Conservation (phyloP, 2,888 invertebrate species). For the Caenorhabditis macrosperma region DNA sequence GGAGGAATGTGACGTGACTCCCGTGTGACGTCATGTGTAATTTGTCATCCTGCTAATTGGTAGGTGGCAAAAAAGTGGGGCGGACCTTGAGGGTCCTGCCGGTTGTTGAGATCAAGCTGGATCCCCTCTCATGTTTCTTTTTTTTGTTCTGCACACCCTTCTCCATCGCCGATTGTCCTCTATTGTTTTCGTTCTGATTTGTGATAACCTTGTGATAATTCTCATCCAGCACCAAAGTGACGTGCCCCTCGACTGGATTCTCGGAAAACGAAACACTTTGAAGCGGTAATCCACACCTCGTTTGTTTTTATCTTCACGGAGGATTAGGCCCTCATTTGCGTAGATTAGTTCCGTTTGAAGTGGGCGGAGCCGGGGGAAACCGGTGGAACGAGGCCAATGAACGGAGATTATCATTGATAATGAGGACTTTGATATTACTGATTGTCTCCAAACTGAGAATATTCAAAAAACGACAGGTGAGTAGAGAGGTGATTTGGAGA, state of each 20-base stretch:
- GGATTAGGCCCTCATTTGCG: not conserved
- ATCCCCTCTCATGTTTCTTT: not conserved
- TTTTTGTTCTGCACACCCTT: not conserved
- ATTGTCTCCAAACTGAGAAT: constrained; percentile 6
- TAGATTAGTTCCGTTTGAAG: not conserved
- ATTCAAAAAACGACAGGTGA: constrained; percentile 13
- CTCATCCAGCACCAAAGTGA: not conserved
- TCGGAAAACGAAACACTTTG: constrained; percentile 14
- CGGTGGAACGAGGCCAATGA: not conserved
- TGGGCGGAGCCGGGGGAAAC: constrained; percentile 4
- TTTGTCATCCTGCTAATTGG: constrained; percentile 54
- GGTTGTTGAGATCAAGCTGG: not conserved
- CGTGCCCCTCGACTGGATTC: constrained; percentile 11
- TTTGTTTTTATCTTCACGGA: constrained; percentile 20
- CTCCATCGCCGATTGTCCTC: not conserved
- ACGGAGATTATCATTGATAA: not conserved
- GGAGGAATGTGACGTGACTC: constrained; percentile 27
- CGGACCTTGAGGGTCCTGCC: not conserved
- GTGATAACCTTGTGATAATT: constrained; percentile 10
- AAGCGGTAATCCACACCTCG: constrained; percentile 19
- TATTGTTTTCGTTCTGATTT: constrained; percentile 22
- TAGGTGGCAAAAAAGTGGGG: constrained; percentile 6
- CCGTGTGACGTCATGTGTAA: constrained; percentile 42
- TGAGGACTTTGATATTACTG: not conserved
- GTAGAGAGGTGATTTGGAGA: not conserved